Base-by-base conservation (phyloP, 2,113 vertebrate genomes). In the Grantiella picta region DNA sequence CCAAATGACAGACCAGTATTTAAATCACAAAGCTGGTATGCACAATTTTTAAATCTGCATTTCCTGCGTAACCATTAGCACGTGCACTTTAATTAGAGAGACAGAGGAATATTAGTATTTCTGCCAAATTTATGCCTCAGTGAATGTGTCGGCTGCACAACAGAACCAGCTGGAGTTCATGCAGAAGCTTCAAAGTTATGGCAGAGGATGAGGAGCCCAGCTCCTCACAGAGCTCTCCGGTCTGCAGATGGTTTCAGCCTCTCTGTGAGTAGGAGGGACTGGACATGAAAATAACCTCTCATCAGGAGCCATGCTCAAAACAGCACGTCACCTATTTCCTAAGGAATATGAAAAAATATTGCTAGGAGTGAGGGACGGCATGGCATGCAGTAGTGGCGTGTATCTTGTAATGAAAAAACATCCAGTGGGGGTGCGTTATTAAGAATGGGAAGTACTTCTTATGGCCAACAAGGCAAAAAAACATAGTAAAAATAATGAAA, bases 261-360 rank as follows among this genome's bases (percentile, higher is more conserved):
- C 3, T 1, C 6, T 0, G 0, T 3, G 8, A 38, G n/a, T 15
- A 85, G n/a, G 44, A 83, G 50, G 5, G 15, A 31, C 7, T 8
- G 2, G 15, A 2, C 0, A 4, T 60, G 13, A 36, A 82, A 77
- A 57, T 23, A 86, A 45, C 13, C 7, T 61, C 36, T 42, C 36
- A 45, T 45, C 10, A 25, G 45, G 31, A 56, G 2, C 23, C 9
- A 9, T 0, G 0, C 9, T 57, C 1, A 2, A 56, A 77, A 54
- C 3, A 60, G 8, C 9, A 49, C 0, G 0, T 23, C 11, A 25
- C 11, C 2, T 82, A 18, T 36, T 93, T 66, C 38, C 15, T 29
- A 57, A 77, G 20, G 22, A 57, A 68, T 77, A 40, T 4, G 13
- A 53, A 69, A 66, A 78, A 45, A 20, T 40, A 35, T 24, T 56